A percentile compares a stretch with the other conserved stretches of the same genome.
These are phyloP conservation scores for Agrotis clavis DNA, from an alignment of 2,888 invertebrate genomes.

Conservation along the genomic window DNA sequence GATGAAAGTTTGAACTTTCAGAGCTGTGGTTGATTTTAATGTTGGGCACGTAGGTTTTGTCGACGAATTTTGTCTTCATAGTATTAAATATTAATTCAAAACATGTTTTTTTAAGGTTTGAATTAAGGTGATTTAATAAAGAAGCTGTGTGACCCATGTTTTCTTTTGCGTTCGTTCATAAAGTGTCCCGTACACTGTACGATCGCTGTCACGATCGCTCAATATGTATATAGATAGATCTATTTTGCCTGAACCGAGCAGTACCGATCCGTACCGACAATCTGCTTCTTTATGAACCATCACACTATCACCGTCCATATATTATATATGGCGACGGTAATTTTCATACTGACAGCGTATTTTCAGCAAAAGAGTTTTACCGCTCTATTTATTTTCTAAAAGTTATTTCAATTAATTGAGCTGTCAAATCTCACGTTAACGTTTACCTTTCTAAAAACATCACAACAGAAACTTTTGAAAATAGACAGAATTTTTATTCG, in stretches of 20 bases:
- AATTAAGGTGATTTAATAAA: too few relatives aligned
- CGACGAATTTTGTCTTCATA: background rate
- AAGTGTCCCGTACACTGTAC: too few relatives aligned
- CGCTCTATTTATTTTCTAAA: background rate
- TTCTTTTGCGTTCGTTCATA: too few relatives aligned
- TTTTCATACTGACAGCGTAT: background rate
- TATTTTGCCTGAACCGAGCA: too few relatives aligned
- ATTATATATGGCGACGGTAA: too few relatives aligned
- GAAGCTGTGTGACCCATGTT: too few relatives aligned
- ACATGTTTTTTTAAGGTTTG: too few relatives aligned
- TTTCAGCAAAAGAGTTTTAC: background rate
- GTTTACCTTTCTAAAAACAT: background rate
- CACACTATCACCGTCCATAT: too few relatives aligned
- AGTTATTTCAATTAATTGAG: background rate
- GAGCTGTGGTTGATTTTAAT: constrained; percentile 8
- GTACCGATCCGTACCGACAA: too few relatives aligned
- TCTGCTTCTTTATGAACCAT: too few relatives aligned
- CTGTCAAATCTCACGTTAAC: background rate
- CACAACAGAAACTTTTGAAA: background rate
- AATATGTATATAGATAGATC: too few relatives aligned
- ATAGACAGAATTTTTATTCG: background rate
- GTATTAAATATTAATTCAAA: background rate
- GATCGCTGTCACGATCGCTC: too few relatives aligned
- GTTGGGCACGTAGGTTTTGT: constrained; percentile 1
- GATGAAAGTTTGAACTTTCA: constrained; percentile 30